These are phyloP conservation scores for Anser brachyrhynchus DNA, from an alignment of 2,113 vertebrate species.

Conservation along the genomic window DNA sequence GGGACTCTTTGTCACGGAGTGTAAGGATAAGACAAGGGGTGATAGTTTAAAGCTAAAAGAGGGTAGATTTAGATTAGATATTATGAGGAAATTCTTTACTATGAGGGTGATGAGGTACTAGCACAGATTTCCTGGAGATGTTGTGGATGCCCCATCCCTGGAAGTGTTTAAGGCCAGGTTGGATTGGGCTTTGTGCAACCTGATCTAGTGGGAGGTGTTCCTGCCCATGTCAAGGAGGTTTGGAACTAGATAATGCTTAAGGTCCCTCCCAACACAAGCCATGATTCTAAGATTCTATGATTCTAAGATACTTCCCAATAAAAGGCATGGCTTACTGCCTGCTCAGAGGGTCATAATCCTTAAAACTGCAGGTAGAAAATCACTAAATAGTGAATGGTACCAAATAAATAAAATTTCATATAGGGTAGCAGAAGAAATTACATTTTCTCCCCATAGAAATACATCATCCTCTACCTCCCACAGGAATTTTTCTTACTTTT, in stretches of 20 bases:
- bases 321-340: not conserved
- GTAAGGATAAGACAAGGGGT: not conserved
- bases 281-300: not conserved
- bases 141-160: not conserved
- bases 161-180: not conserved
- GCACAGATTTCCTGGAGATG: not conserved
- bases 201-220: not conserved
- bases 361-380: not conserved
- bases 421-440: not conserved
- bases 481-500: not conserved
- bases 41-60: not conserved
- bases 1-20: not conserved
- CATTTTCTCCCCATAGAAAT: not conserved
- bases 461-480: not conserved
- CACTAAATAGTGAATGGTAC: not conserved
- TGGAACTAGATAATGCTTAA: not conserved
- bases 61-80: not conserved
- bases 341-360: not conserved
- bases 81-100: not conserved
- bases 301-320: not conserved
- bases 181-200: not conserved
- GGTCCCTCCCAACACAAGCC: not conserved
- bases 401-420: not conserved
- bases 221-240: not conserved
- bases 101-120: not conserved